Percentiles rank a stretch among this genome's conserved stretches.
phyloP scores from a whole-genome alignment of 2,797 vertebrate genomes.

The Dermochelys coriacea region DNA sequence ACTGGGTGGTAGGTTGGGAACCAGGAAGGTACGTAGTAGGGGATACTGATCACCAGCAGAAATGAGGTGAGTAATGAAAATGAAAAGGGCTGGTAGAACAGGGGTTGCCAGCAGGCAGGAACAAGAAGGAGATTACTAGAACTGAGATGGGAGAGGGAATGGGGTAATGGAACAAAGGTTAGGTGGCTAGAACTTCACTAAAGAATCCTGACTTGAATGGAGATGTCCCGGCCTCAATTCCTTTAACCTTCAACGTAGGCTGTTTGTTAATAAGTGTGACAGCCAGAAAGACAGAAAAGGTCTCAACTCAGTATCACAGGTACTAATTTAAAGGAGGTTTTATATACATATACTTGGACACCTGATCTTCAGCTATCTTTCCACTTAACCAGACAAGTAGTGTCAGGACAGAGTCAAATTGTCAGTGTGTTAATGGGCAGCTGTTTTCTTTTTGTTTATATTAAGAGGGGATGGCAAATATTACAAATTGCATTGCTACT shows the following conservation, averaged over 20 bases:
- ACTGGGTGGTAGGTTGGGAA: conserved; percentile 49
- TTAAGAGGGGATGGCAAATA: background rate
- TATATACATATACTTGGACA: background rate
- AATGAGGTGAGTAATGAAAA: conserved; percentile 25
- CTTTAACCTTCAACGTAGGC: background rate
- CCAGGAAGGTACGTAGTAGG: conserved; percentile 17
- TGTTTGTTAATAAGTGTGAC: background rate
- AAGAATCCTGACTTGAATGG: background rate
- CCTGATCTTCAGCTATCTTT: background rate
- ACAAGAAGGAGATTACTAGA: conserved; percentile 29
- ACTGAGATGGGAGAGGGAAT: background rate
- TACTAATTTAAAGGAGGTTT: background rate
- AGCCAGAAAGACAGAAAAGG: conserved; percentile 4
- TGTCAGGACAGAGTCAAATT: background rate
- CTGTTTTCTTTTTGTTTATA: background rate
- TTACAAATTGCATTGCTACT: background rate
- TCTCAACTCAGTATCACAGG: background rate
- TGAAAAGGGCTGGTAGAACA: conserved; percentile 30
- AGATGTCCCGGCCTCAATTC: background rate
- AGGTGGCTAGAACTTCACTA: background rate
- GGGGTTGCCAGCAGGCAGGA: conserved; percentile 41
- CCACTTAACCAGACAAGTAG: background rate
- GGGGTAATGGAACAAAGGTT: background rate
- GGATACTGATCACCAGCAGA: background rate
- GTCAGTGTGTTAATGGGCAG: rapidly evolving